These are phyloP conservation scores for Notechis scutatus DNA, from an alignment of 2,113 vertebrate genomes.

Conservation along the genomic window DNA sequence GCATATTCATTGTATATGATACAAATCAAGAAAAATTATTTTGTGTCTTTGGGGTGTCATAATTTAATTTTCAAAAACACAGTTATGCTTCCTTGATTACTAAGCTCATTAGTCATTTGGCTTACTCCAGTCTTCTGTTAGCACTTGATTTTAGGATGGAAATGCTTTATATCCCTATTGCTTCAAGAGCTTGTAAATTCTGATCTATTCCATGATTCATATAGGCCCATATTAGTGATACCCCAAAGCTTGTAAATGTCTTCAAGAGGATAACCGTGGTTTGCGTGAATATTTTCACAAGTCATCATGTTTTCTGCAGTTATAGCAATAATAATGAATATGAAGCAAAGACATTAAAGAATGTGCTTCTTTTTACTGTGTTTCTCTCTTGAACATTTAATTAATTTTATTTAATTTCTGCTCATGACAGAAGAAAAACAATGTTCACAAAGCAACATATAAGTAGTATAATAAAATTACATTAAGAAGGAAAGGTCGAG, in stretches of 20 bases:
- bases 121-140: neutral
- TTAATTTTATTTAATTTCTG: neutral
- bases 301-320: neutral
- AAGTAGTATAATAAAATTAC: neutral
- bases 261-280: neutral
- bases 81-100: neutral
- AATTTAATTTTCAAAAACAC: neutral
- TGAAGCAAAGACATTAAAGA: neutral
- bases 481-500: neutral
- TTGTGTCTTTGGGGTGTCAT: neutral
- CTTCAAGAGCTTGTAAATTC: neutral
- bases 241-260: neutral
- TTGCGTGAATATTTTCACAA: neutral
- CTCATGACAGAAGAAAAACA: neutral
- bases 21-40: neutral
- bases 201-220: neutral
- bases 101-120: neutral
- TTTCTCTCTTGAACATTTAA: neutral
- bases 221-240: neutral
- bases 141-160: neutral
- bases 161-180: neutral
- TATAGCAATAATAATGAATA: neutral
- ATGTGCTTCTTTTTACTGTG: neutral
- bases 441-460: neutral
- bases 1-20: neutral